These are phyloP conservation scores for Branchinecta sandiegonensis DNA, from an alignment of 2,888 invertebrate genomes.

Conservation along the genomic window DNA sequence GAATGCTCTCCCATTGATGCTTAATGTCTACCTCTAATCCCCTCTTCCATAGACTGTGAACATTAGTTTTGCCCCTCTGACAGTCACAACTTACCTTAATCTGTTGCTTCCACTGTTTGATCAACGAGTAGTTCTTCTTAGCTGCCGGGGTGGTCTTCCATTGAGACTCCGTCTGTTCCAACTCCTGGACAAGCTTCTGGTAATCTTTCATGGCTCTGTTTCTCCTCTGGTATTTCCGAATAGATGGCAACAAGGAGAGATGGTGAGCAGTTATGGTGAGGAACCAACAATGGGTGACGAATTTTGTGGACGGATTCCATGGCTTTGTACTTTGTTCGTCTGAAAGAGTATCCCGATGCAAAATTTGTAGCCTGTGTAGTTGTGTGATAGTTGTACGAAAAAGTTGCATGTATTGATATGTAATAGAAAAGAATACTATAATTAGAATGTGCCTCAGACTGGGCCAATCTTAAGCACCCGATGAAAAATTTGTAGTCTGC, in stretches of 20 bases:
- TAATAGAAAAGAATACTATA: no score
- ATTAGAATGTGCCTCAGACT: no score
- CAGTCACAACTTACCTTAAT: slow-evolving; percentile 41
- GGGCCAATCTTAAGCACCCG: no score
- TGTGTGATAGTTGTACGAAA: no score
- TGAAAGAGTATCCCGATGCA: no score
- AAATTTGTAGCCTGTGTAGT: no score
- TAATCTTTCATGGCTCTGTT: slow-evolving; percentile 64
- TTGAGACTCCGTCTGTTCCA: slow-evolving; percentile 61
- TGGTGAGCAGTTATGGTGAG: slow-evolving; percentile 87
- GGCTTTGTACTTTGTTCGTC: not conserved
- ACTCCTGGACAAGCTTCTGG: slow-evolving; percentile 66
- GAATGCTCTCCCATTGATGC: no score
- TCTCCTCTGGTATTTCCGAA: slow-evolving; percentile 65
- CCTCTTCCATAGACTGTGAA: no score
- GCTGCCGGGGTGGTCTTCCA: slow-evolving; percentile 65
- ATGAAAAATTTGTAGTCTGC: no score
- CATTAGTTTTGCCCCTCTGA: no score
- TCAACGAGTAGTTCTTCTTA: slow-evolving; percentile 60
- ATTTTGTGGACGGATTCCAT: slow-evolving; percentile 46
- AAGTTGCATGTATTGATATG: no score
- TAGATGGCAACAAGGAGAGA: slow-evolving; percentile 71
- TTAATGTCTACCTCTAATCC: no score
- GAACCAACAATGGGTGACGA: slow-evolving; percentile 95
- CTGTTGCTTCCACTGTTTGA: slow-evolving; percentile 75